A percentile compares a stretch with the other conserved stretches of the same genome.
phyloP scores from a whole-genome alignment of 2,888 invertebrate species.

The Peribatodes rhomboidaria region DNA sequence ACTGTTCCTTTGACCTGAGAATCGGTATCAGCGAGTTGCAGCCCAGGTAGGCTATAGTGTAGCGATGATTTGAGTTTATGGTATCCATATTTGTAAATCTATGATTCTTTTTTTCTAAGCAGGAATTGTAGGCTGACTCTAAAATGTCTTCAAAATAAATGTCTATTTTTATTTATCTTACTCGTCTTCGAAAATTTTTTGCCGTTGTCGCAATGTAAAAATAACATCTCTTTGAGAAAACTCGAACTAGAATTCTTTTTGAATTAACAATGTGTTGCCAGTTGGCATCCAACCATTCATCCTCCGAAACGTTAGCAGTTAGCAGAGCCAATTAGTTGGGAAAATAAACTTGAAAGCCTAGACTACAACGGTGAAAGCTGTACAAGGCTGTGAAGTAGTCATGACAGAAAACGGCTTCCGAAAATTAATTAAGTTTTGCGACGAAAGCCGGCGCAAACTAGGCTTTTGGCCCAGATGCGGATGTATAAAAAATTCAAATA shows the following conservation, averaged over 20 bases:
- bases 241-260: slow-evolving; percentile 7
- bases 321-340: slow-evolving; percentile 25
- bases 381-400: slow-evolving; percentile 2
- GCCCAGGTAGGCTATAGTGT: too few relatives aligned
- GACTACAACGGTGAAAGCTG: slow-evolving; percentile 20
- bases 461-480: slow-evolving; percentile 38
- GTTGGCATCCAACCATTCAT: slow-evolving; percentile 14
- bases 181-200: not conserved
- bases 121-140: too few relatives aligned
- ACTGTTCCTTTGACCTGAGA: too few relatives aligned
- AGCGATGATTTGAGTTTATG: too few relatives aligned
- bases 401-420: slow-evolving; percentile 34
- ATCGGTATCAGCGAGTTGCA: too few relatives aligned
- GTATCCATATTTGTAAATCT: too few relatives aligned
- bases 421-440: slow-evolving; percentile 48
- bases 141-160: not conserved
- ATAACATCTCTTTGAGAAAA: slow-evolving; percentile 4
- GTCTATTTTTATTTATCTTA: not conserved
- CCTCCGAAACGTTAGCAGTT: slow-evolving; percentile 19
- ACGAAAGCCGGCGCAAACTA: slow-evolving; percentile 42
- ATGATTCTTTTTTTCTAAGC: too few relatives aligned
- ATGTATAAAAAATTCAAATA: slow-evolving; percentile 51
- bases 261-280: slow-evolving; percentile 33
- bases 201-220: not conserved
- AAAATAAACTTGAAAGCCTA: slow-evolving; percentile 24